Percentiles rank a stretch among this genome's conserved stretches.
Conservation (phyloP, 1,140 invertebrate genomes). For the Ylistrum balloti region DNA sequence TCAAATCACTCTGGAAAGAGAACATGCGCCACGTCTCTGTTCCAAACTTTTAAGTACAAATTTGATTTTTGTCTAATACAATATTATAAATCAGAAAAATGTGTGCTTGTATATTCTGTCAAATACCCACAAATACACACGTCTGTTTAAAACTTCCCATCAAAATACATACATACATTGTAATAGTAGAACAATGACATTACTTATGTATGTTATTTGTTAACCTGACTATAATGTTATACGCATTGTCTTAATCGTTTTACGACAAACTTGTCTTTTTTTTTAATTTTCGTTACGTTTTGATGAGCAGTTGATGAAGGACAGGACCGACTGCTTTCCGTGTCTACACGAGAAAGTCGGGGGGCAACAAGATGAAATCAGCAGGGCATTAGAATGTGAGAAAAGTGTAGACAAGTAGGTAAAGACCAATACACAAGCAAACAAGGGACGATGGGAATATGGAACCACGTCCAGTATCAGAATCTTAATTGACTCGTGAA, state of each 20-base stretch:
- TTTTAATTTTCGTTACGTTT: slow-evolving; percentile 1
- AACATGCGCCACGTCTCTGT: slow-evolving; percentile 52
- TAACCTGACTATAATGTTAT: too few relatives aligned
- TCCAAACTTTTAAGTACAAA: not conserved
- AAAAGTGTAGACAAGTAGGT: not conserved
- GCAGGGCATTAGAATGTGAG: not conserved
- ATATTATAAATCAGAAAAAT: not conserved
- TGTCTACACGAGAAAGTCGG: not conserved
- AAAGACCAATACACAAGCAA: not conserved
- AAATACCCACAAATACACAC: not conserved
- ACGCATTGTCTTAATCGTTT: too few relatives aligned
- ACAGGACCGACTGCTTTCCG: slow-evolving; percentile 37
- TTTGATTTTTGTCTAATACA: not conserved
- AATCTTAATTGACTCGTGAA: not conserved
- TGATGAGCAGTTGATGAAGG: slow-evolving; percentile 55
- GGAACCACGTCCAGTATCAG: not conserved
- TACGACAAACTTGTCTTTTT: not conserved
- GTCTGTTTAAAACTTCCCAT: too few relatives aligned
- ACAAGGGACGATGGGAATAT: not conserved
- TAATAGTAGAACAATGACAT: too few relatives aligned
- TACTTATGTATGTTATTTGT: too few relatives aligned
- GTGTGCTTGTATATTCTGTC: not conserved
- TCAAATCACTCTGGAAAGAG: slow-evolving; percentile 50
- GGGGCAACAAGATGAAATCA: not conserved
- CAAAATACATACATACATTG: too few relatives aligned